Conservation (phyloP, 2,113 vertebrate genomes). For the Mormyrus lacerda region DNA sequence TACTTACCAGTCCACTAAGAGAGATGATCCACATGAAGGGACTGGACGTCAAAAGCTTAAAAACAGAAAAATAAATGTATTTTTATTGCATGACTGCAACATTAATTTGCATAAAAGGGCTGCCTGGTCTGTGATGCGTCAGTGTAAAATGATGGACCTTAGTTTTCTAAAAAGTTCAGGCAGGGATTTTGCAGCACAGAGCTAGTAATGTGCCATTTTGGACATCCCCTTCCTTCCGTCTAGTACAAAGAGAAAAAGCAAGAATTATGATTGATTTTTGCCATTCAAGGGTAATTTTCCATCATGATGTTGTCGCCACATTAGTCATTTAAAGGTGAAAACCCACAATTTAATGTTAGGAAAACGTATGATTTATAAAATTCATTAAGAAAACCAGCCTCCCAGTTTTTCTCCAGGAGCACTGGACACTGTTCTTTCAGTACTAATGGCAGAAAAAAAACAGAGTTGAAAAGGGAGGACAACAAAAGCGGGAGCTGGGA, state of each 20-base stretch:
- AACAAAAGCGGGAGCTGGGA: background rate
- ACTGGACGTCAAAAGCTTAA: constrained; percentile 83
- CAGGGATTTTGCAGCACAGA: background rate
- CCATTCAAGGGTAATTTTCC: background rate
- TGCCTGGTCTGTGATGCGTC: background rate
- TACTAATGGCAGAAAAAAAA: background rate
- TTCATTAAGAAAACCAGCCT: background rate
- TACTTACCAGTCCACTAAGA: constrained; percentile 89
- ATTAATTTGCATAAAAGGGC: background rate
- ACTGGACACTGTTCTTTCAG: background rate
- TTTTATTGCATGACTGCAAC: background rate
- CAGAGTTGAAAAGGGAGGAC: background rate
- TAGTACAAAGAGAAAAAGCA: background rate
- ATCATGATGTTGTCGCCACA: background rate
- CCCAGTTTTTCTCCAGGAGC: background rate
- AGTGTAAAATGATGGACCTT: background rate
- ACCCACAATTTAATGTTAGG: background rate
- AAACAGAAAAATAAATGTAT: constrained; percentile 44
- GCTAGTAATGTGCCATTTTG: background rate
- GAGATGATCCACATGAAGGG: constrained; percentile 90
- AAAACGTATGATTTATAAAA: background rate
- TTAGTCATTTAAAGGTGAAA: background rate
- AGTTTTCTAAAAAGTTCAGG: background rate
- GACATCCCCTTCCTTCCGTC: background rate
- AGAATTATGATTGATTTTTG: background rate